Evolutionary conservation across 2,113 vertebrate genomes (phyloP).

Genomic region (Henicopernis longicauda): DNA sequence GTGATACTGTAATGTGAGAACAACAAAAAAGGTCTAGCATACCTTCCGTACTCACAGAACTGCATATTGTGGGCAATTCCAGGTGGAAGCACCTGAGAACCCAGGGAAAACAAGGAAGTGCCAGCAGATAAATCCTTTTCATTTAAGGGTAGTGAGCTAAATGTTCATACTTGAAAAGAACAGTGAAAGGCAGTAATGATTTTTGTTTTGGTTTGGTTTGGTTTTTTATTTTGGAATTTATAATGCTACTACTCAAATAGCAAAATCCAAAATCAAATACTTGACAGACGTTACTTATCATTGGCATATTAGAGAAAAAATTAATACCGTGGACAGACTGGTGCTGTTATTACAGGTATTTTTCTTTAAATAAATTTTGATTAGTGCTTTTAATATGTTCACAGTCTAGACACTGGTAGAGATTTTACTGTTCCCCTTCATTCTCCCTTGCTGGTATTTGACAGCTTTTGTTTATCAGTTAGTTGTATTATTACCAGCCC

Average conservation of each 20-base stretch:
- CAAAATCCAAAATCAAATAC: neutral
- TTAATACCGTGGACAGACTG: neutral
- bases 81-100: neutral
- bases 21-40: neutral
- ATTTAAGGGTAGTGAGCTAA: neutral
- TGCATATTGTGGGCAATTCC: neutral
- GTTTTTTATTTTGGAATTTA: neutral
- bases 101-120: neutral
- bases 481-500: neutral
- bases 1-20: neutral
- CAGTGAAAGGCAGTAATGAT: neutral
- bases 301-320: neutral
- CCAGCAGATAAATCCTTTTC: neutral
- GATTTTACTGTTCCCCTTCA: neutral
- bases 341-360: neutral
- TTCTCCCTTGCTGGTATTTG: neutral
- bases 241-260: neutral
- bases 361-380: neutral
- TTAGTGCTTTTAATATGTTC: neutral
- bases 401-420: neutral
- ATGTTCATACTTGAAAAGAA: neutral
- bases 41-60: neutral
- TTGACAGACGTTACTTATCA: neutral
- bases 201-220: neutral
- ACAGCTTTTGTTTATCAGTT: slow-evolving; percentile 42